A percentile compares a stretch with the other conserved stretches of the same genome.
Conservation (phyloP, 2,797 vertebrate genomes). For the Octomys mimax region DNA sequence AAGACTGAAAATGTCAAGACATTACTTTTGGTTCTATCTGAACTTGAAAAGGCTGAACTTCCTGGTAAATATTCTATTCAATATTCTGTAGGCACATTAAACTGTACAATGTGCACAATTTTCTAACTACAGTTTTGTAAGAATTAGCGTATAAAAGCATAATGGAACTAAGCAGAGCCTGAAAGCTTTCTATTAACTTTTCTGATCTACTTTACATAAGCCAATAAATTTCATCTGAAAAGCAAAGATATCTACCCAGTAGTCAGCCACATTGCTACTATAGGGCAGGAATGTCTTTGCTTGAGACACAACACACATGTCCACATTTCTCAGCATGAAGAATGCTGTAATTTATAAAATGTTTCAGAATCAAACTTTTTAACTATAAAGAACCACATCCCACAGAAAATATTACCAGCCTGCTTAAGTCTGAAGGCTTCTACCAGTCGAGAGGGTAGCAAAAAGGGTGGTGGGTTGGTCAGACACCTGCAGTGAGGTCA, state of each 20-base stretch:
- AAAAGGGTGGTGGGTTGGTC: neutral
- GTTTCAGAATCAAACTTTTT: conserved; percentile 46
- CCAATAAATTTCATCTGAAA: conserved; percentile 70
- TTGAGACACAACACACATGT: neutral
- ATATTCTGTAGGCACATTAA: conserved; percentile 36
- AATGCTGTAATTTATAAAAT: neutral
- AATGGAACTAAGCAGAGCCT: conserved; percentile 56
- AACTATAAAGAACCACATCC: conserved; percentile 60
- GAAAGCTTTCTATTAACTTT: conserved; percentile 66
- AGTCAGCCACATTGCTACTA: conserved; percentile 30
- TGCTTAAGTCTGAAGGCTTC: neutral
- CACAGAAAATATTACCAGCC: neutral
- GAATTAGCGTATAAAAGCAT: conserved; percentile 40
- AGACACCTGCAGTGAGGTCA: neutral
- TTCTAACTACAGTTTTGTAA: conserved; percentile 72
- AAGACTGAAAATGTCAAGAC: conserved; percentile 25
- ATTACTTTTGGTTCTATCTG: neutral
- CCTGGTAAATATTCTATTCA: conserved; percentile 38
- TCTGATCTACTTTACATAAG: conserved; percentile 59
- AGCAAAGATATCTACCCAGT: conserved; percentile 58
- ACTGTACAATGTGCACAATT: conserved; percentile 12
- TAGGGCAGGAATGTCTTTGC: neutral
- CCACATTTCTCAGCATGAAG: conserved; percentile 14
- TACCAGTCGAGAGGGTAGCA: neutral
- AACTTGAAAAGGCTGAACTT: conserved; percentile 25